phyloP scores from a whole-genome alignment of 2,797 vertebrate species.

The Oreonectes daqikongensis region DNA sequence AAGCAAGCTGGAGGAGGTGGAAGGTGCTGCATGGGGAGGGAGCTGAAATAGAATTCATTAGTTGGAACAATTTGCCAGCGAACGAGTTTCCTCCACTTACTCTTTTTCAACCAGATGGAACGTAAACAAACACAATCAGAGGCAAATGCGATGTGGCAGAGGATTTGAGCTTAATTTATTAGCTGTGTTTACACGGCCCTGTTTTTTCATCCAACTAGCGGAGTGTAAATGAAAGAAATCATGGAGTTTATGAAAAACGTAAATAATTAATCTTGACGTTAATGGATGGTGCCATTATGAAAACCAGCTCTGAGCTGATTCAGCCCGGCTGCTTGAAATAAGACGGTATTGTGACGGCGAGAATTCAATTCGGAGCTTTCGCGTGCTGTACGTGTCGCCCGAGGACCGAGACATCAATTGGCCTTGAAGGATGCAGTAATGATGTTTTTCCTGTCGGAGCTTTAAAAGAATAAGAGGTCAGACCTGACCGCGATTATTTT shows the following conservation, averaged over 20 bases:
- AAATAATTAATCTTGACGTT: constrained; percentile 75
- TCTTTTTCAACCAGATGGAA: constrained; percentile 64
- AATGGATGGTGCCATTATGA: constrained; percentile 68
- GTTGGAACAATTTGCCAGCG: constrained; percentile 74
- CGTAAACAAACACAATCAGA: constrained; percentile 78
- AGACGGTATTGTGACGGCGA: constrained; percentile 58
- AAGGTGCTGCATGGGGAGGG: constrained; percentile 31
- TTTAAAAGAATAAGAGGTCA: constrained; percentile 36
- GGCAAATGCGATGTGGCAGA: constrained; percentile 79
- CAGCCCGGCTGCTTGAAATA: constrained; percentile 56
- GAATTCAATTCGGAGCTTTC: constrained; percentile 57
- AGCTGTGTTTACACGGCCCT: constrained; percentile 72
- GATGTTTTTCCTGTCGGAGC: constrained; percentile 39
- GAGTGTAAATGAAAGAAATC: constrained; percentile 75
- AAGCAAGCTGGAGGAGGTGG: constrained; percentile 6
- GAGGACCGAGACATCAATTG: constrained; percentile 60
- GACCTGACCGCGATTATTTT: constrained; percentile 22
- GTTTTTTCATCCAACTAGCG: constrained; percentile 64
- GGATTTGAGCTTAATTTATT: constrained; percentile 79
- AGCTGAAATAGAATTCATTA: constrained; percentile 69
- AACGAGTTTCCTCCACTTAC: constrained; percentile 60
- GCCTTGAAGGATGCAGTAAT: constrained; percentile 57
- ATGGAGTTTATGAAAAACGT: constrained; percentile 71
- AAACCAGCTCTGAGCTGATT: constrained; percentile 67
- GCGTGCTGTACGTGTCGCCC: constrained; percentile 31